Percentiles rank a stretch among this genome's conserved stretches.
Evolutionary conservation across 2,797 vertebrate species (phyloP).

Genomic region (Miichthys miiuy): DNA sequence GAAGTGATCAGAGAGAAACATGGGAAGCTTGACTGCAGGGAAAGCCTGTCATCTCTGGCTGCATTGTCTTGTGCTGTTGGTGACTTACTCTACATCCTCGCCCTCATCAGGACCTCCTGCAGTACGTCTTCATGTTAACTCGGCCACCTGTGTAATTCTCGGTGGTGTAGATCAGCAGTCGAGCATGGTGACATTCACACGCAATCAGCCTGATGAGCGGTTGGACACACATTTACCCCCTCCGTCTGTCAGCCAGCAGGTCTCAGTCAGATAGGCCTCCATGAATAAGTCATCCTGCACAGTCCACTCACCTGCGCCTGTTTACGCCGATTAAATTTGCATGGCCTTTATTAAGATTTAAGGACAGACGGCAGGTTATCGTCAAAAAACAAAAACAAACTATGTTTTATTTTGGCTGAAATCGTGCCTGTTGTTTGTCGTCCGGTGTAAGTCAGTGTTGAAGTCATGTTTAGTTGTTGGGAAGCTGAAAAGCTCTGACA

Average conservation of each 20-base stretch:
- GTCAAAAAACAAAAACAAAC: slow-evolving; percentile 19
- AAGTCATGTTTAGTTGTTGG: background rate
- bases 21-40: background rate
- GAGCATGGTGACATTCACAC: slow-evolving; percentile 58
- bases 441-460: background rate
- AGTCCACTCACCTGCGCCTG: slow-evolving; percentile 58
- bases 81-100: background rate
- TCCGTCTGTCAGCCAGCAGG: slow-evolving; percentile 7
- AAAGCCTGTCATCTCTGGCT: background rate
- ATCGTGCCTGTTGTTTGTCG: background rate
- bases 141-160: slow-evolving; percentile 36
- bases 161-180: slow-evolving; percentile 34
- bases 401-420: background rate
- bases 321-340: slow-evolving; percentile 70
- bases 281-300: slow-evolving; percentile 69
- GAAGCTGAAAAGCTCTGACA: slow-evolving; percentile 20
- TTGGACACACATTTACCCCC: slow-evolving; percentile 13
- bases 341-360: slow-evolving; percentile 74
- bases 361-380: slow-evolving; percentile 17
- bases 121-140: slow-evolving; percentile 12
- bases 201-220: slow-evolving; percentile 47
- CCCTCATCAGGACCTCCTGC: background rate
- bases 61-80: background rate
- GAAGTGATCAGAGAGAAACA: background rate
- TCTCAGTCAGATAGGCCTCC: slow-evolving; percentile 50